Evolutionary conservation across 2,113 vertebrate genomes (phyloP).

Genomic region (Polyodon spathula): DNA sequence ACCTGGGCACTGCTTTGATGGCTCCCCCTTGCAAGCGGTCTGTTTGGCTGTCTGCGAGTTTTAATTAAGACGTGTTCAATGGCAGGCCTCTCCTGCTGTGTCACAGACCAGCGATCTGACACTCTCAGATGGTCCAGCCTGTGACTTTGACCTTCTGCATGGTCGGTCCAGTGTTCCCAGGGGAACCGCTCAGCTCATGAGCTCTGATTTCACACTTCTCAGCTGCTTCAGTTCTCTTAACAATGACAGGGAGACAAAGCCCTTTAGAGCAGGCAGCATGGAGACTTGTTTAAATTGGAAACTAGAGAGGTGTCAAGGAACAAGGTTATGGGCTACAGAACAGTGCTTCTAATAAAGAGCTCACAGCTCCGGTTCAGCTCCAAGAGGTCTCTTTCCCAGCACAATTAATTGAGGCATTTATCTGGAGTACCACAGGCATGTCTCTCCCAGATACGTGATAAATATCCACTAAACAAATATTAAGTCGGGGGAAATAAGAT

Average conservation of each 20-base stretch:
- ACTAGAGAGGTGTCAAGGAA: conserved; percentile 83
- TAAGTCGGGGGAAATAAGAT: too few relatives aligned
- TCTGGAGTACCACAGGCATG: conserved; percentile 85
- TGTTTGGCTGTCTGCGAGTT: conserved; percentile 71
- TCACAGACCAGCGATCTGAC: conserved; percentile 70
- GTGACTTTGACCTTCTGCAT: conserved; percentile 79
- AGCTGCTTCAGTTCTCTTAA: conserved; percentile 68
- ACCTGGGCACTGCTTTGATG: conserved; percentile 44
- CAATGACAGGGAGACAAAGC: conserved; percentile 90
- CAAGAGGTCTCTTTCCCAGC: conserved; percentile 69
- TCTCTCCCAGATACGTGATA: conserved; percentile 81
- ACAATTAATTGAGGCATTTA: conserved; percentile 98
- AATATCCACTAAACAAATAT: conserved; percentile 78
- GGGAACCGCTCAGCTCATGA: conserved; percentile 82
- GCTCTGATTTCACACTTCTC: conserved; percentile 88
- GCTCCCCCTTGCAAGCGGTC: conserved; percentile 52
- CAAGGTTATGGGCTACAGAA: conserved; percentile 87
- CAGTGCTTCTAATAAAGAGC: conserved; percentile 94
- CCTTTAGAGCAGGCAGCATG: conserved; percentile 77
- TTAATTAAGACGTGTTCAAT: conserved; percentile 83
- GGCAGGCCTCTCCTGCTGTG: conserved; percentile 52
- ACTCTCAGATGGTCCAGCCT: conserved; percentile 74
- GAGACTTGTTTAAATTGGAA: conserved; percentile 86
- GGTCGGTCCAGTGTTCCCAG: conserved; percentile 74
- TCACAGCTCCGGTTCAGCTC: conserved; percentile 74